Conservation (phyloP, 2,797 vertebrate species). For the Scolopax rusticola region DNA sequence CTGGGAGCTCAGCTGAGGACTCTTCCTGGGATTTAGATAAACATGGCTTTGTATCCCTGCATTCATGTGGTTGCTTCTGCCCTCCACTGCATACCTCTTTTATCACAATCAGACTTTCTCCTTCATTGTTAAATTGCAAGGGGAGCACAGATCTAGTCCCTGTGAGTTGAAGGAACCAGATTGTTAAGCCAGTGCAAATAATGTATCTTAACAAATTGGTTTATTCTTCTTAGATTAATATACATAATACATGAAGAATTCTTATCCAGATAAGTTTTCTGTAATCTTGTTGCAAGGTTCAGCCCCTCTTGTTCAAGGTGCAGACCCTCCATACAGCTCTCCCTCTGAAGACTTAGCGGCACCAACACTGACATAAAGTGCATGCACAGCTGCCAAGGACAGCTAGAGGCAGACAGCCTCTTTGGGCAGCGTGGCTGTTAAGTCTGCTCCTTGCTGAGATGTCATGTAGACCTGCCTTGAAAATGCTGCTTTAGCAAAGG, state of each 20-base stretch:
- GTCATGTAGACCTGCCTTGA: neutral
- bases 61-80: neutral
- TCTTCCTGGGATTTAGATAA: accelerated
- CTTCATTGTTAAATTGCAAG: neutral
- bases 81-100: neutral
- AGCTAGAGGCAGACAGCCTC: neutral
- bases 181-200: neutral
- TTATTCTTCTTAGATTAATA: neutral
- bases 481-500: neutral
- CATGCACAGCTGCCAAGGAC: neutral
- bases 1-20: accelerated
- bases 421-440: accelerated
- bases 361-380: accelerated
- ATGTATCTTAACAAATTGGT: accelerated
- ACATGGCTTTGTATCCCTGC: neutral
- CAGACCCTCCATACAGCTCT: neutral
- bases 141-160: neutral
- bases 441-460: neutral
- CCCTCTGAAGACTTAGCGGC: neutral
- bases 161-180: neutral
- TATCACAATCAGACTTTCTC: neutral
- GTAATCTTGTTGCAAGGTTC: neutral
- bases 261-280: neutral
- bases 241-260: neutral
- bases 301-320: neutral